Conservation (phyloP, 1,140 invertebrate species). For the Solenopsis invicta region DNA sequence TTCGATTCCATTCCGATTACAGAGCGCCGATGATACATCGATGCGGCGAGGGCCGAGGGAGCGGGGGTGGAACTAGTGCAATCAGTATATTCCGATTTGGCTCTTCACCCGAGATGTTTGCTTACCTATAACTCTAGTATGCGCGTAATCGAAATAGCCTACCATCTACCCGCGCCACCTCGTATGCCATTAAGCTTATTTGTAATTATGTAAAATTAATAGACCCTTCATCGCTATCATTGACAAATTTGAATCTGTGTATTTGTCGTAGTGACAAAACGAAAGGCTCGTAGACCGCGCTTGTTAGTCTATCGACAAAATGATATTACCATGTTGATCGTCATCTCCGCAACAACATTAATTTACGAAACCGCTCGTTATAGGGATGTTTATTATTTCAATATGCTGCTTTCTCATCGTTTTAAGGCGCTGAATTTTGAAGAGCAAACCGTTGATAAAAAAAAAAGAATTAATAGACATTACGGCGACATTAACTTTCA, state of each 20-base stretch:
- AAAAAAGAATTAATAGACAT: neutral
- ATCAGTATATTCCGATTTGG: slow-evolving; percentile 53
- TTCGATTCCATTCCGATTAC: slow-evolving; percentile 33
- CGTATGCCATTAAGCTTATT: slow-evolving; percentile 43
- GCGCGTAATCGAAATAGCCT: slow-evolving; percentile 51
- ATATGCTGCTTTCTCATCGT: neutral
- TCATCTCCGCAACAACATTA: neutral
- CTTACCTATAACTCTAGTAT: slow-evolving; percentile 31
- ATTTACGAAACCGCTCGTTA: neutral
- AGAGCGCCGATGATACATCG: slow-evolving; percentile 24
- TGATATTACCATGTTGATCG: neutral
- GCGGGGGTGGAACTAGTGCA: slow-evolving; percentile 21
- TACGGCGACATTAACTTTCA: neutral
- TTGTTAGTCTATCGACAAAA: slow-evolving; percentile 10
- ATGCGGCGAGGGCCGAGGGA: neutral
- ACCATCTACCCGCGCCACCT: neutral
- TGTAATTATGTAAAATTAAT: slow-evolving; percentile 60
- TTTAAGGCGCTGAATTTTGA: neutral
- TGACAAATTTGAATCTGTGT: slow-evolving; percentile 33
- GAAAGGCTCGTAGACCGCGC: neutral
- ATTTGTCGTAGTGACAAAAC: neutral
- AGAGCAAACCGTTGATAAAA: neutral
- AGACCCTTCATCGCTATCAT: slow-evolving; percentile 29
- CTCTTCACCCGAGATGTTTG: slow-evolving; percentile 59
- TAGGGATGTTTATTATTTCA: neutral